These are phyloP conservation scores for Chelonia mydas DNA, from an alignment of 2,797 vertebrate genomes.

Conservation along the genomic window DNA sequence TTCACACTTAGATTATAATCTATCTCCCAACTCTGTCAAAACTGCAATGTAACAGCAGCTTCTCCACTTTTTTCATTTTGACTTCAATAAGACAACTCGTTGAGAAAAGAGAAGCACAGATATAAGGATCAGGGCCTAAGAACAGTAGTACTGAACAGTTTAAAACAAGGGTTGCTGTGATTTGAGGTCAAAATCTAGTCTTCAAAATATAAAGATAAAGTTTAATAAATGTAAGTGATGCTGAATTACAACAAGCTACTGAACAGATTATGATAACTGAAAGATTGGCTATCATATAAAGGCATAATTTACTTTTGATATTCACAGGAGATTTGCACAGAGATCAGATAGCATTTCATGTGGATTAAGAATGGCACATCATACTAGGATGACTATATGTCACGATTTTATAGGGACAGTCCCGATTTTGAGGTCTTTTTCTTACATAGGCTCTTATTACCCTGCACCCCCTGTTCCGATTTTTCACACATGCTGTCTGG, in stretches of 20 bases:
- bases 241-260: too few relatives aligned
- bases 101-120: not conserved
- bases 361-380: not conserved
- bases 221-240: not conserved
- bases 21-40: not conserved
- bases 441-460: too few relatives aligned
- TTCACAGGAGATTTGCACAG: not conserved
- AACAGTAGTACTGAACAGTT: not conserved
- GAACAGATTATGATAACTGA: not conserved
- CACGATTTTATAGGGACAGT: too few relatives aligned
- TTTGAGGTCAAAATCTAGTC: not conserved
- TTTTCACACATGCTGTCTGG: too few relatives aligned
- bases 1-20: not conserved
- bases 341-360: not conserved
- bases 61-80: not conserved
- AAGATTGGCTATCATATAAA: not conserved
- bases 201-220: accelerated
- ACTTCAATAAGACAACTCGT: not conserved
- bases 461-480: too few relatives aligned
- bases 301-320: not conserved
- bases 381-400: not conserved
- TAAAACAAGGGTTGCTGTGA: not conserved
- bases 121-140: not conserved
- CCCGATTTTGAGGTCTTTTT: too few relatives aligned
- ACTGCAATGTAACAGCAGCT: too few relatives aligned